phyloP scores from a whole-genome alignment of 2,888 invertebrate genomes.

The Sturmia bella region DNA sequence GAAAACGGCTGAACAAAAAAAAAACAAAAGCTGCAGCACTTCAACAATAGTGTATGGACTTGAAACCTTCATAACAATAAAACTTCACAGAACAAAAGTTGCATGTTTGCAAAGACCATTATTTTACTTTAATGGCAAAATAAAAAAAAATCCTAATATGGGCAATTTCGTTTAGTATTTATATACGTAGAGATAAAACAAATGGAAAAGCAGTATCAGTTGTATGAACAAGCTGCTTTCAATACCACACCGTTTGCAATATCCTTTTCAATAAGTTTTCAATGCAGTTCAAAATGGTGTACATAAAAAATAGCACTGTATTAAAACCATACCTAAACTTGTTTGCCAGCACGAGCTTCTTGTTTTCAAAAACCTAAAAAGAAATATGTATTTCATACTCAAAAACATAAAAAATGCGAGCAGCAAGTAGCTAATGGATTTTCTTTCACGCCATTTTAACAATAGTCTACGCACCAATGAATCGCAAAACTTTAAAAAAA shows the following conservation, averaged over 20 bases:
- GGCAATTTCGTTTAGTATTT: background rate
- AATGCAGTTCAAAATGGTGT: slow-evolving; percentile 1
- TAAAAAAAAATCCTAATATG: slow-evolving; percentile 14
- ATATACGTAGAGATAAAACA: background rate
- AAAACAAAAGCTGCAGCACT: background rate
- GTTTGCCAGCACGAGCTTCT: background rate
- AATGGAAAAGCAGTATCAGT: background rate
- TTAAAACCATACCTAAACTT: slow-evolving; percentile 1
- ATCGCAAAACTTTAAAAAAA: background rate
- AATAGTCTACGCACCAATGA: slow-evolving; percentile 8
- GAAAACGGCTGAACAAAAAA: background rate
- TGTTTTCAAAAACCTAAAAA: background rate
- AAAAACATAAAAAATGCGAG: background rate
- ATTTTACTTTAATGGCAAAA: slow-evolving; percentile 19
- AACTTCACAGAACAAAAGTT: slow-evolving; percentile 32
- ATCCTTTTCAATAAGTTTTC: background rate
- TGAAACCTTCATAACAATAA: slow-evolving; percentile 47
- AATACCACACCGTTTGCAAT: background rate
- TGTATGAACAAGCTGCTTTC: background rate
- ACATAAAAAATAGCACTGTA: background rate
- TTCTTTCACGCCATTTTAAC: slow-evolving; percentile 45
- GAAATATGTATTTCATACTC: background rate
- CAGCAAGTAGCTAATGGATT: slow-evolving; percentile 42
- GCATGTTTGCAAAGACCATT: background rate
- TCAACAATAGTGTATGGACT: slow-evolving; percentile 10